Evolutionary conservation across 2,888 invertebrate species (phyloP).

Genomic region (Cheilosia soror): DNA sequence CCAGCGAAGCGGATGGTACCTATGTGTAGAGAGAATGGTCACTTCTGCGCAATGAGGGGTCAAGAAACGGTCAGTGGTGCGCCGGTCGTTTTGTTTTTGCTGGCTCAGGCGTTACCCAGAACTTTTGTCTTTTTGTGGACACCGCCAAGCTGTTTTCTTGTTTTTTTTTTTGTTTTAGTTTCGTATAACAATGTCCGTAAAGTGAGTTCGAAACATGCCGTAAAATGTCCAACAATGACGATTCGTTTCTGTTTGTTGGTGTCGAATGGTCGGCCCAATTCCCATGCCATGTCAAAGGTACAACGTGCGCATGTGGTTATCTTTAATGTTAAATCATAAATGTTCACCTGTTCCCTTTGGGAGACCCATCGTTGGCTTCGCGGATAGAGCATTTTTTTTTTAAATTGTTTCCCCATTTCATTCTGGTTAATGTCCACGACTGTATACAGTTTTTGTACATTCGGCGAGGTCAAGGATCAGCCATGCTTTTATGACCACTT

Average conservation of each 20-base stretch:
- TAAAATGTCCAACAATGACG: constrained; percentile 57
- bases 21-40: not conserved
- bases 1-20: constrained; percentile 9
- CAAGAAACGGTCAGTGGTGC: constrained; percentile 46
- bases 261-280: constrained; percentile 55
- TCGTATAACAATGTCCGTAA: constrained; percentile 41
- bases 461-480: constrained; percentile 59
- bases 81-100: constrained; percentile 9
- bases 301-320: constrained; percentile 73
- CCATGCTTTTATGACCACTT: constrained; percentile 54
- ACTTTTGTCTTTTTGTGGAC: constrained; percentile 49
- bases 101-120: constrained; percentile 57
- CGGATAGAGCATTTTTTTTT: constrained; percentile 30
- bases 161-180: not conserved
- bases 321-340: constrained; percentile 74
- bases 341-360: constrained; percentile 70
- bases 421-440: constrained; percentile 24
- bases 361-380: constrained; percentile 40
- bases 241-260: constrained; percentile 44
- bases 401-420: not conserved
- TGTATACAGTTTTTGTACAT: constrained; percentile 23
- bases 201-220: constrained; percentile 46
- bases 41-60: constrained; percentile 64
- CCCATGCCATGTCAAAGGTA: constrained; percentile 71
- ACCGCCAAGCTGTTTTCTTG: constrained; percentile 10